phyloP scores from a whole-genome alignment of 1,140 invertebrate species.

The Acyrthosiphon pisum region DNA sequence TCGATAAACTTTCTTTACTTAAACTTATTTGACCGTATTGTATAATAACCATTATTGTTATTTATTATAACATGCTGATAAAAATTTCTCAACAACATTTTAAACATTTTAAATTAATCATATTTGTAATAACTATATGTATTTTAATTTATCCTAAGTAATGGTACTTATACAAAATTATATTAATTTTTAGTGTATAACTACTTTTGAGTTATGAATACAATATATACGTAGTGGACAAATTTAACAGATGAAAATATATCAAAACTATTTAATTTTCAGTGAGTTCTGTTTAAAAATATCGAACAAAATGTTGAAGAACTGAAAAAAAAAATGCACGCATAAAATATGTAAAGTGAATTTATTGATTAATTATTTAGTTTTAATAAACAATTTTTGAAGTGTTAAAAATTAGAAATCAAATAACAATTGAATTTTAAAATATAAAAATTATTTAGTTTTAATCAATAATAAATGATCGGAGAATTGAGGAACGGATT shows the following conservation, averaged over 20 bases:
- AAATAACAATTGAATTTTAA: neutral
- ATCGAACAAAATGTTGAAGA: neutral
- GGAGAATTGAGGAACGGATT: neutral
- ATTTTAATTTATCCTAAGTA: neutral
- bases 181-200: neutral
- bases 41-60: neutral
- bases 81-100: neutral
- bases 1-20: conserved; percentile 18
- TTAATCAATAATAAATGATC: neutral
- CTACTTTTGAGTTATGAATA: neutral
- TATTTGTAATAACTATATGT: neutral
- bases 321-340: neutral
- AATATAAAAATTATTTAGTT: neutral
- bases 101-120: neutral
- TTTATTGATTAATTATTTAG: neutral
- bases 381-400: neutral
- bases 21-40: conserved; percentile 12
- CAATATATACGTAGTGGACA: neutral
- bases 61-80: conserved; percentile 7
- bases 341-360: too few species aligned
- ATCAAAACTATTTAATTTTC: neutral
- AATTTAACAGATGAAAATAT: neutral
- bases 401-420: neutral
- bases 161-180: neutral
- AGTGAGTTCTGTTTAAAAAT: neutral